Evolutionary conservation across 2,797 vertebrate genomes (phyloP), one percentile per base, ranked within the genome.

Genomic region (Gallinago nigripennis): DNA sequence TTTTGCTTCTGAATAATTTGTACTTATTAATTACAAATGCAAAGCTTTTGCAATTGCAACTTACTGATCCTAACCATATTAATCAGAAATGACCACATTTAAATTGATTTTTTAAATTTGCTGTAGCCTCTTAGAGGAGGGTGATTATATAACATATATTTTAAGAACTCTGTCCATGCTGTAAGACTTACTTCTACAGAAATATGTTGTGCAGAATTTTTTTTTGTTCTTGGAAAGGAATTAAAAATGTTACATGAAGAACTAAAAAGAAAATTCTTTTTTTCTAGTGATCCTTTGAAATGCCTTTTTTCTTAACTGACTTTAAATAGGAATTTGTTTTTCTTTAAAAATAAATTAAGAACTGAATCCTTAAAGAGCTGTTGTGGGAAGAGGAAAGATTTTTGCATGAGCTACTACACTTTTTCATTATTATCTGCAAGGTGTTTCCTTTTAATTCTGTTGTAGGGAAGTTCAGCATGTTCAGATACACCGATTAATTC

Each of bases 371-470:
- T 85, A 50, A 96, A 97, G 37, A 77, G 56, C 53, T 95, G 60
- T 89, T 95, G 81, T 95, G 96, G 90, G 93, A 97, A 97, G 93
- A 97, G 97, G 94, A 96, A 96, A 95, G 86, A 87, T 92, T 95
- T 96, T 94, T 95, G 63, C 93, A 79, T 92, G 87, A 95, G 91
- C 70, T 88, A 60, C 78, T 94, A 63, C 54, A 88, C 39, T 95
- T 97, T 96, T 94, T 93, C 68, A 35, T 88, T 92, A 91, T 97
- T 97, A 97, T 98, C 96, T 97, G 78, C 97, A 98, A 98, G 98
- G 96, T 98, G 97, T 98, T 98, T 98, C 98, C 98, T 98, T 96
- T 98, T 96, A 95, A 96, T 96, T 96, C 61, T 96, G 63, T 88
- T 96, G 97, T 97, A 95, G 95, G 98, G 98, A 98, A 98, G 98